Percentiles rank a stretch among this genome's conserved stretches.
Conservation (phyloP, 2,797 vertebrate genomes). For the Phataginus tetradactyla region DNA sequence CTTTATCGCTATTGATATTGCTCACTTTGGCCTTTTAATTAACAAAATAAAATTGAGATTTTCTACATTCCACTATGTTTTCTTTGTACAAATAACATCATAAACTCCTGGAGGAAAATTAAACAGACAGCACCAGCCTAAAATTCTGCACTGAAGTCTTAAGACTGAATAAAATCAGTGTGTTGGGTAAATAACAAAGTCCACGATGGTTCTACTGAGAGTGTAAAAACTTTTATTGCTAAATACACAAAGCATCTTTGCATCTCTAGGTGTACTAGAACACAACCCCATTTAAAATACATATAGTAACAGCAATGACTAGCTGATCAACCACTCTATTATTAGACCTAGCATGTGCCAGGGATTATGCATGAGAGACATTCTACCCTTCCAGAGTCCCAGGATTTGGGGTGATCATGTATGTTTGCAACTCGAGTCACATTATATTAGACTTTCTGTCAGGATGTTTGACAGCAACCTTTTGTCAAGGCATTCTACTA, state of each 20-base stretch:
- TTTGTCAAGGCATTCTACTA: neutral
- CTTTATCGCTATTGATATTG: neutral
- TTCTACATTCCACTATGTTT: neutral
- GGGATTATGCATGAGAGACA: neutral
- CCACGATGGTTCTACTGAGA: neutral
- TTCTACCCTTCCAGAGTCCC: neutral
- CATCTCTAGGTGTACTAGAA: neutral
- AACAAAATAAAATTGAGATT: slow-evolving; percentile 12
- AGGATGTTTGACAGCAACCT: neutral
- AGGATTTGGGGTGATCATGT: neutral
- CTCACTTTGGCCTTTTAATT: slow-evolving; percentile 5
- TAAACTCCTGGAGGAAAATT: slow-evolving; percentile 10
- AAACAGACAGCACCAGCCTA: neutral
- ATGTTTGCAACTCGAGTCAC: neutral
- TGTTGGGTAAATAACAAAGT: neutral
- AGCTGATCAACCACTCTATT: neutral
- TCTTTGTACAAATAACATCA: neutral
- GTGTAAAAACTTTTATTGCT: neutral
- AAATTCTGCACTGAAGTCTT: neutral
- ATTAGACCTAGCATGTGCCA: neutral
- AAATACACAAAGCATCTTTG: neutral
- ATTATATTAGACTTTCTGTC: neutral
- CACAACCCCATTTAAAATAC: neutral
- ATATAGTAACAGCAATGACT: neutral
- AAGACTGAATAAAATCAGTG: neutral